A percentile compares a stretch with the other conserved stretches of the same genome.
These are phyloP conservation scores for Macaria notata DNA, from an alignment of 2,888 invertebrate species.

Conservation along the genomic window DNA sequence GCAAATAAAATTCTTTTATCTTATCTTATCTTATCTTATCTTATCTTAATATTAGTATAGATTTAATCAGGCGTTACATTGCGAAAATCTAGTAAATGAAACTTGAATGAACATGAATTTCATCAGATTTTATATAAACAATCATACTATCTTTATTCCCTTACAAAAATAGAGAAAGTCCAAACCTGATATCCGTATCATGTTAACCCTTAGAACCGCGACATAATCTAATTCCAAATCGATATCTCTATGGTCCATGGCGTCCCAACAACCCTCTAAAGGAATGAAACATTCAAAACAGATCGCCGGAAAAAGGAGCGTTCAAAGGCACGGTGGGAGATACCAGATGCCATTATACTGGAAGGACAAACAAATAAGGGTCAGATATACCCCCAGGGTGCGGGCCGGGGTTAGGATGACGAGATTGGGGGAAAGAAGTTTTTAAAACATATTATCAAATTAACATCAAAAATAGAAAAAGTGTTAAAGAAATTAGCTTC, in stretches of 20 bases:
- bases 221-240: constrained; percentile 15
- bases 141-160: too few relatives aligned
- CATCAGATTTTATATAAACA: too few relatives aligned
- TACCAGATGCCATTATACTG: constrained; percentile 46
- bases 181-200: constrained; percentile 10
- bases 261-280: constrained; percentile 24
- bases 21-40: too few relatives aligned
- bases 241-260: constrained; percentile 14
- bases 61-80: too few relatives aligned
- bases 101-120: too few relatives aligned
- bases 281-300: constrained; percentile 51
- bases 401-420: constrained; percentile 2
- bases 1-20: too few relatives aligned
- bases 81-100: too few relatives aligned
- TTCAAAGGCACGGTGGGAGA: constrained; percentile 47
- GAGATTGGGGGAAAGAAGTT: neutral
- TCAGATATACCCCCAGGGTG: constrained; percentile 35
- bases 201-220: constrained; percentile 9
- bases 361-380: constrained; percentile 53
- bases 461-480: too few relatives aligned
- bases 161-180: too few relatives aligned
- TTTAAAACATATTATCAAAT: too few relatives aligned
- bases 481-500: too few relatives aligned
- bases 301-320: constrained; percentile 47
- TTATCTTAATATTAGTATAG: too few relatives aligned